Evolutionary conservation across 2,888 invertebrate species (phyloP).

Genomic region (Alentia gelatinosa): DNA sequence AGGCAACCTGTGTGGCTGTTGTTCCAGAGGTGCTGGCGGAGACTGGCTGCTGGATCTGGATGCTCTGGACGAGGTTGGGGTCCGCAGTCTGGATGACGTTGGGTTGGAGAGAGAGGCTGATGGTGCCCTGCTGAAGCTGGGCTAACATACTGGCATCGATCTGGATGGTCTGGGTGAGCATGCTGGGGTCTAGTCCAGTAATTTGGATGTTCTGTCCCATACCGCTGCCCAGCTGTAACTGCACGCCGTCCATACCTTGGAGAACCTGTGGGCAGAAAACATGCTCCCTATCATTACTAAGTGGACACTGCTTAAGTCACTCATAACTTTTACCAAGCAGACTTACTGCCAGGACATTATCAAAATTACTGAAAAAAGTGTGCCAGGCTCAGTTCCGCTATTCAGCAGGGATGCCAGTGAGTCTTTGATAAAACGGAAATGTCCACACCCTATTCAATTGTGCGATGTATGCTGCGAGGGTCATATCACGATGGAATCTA

Average conservation of each 20-base stretch:
- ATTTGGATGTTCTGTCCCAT: conserved; percentile 79
- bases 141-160: conserved; percentile 82
- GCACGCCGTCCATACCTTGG: conserved; percentile 73
- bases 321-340: too few relatives aligned
- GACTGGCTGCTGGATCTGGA: conserved; percentile 68
- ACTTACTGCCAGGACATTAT: too few relatives aligned
- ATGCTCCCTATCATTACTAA: too few relatives aligned
- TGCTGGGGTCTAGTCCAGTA: conserved; percentile 79
- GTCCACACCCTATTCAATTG: too few relatives aligned
- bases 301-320: too few relatives aligned
- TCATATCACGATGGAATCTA: too few relatives aligned
- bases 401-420: too few relatives aligned
- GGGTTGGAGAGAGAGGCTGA: conserved; percentile 79
- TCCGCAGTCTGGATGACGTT: conserved; percentile 65
- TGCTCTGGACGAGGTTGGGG: conserved; percentile 71
- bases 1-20: background rate
- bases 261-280: conserved; percentile 68
- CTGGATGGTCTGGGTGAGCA: conserved; percentile 79
- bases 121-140: conserved; percentile 80
- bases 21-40: background rate
- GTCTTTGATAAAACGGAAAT: too few relatives aligned
- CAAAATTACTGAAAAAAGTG: too few relatives aligned
- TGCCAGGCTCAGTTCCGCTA: too few relatives aligned
- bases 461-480: too few relatives aligned
- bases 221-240: conserved; percentile 60